These are phyloP conservation scores for Poecilia gillii DNA, from an alignment of 2,797 vertebrate species.

Conservation along the genomic window DNA sequence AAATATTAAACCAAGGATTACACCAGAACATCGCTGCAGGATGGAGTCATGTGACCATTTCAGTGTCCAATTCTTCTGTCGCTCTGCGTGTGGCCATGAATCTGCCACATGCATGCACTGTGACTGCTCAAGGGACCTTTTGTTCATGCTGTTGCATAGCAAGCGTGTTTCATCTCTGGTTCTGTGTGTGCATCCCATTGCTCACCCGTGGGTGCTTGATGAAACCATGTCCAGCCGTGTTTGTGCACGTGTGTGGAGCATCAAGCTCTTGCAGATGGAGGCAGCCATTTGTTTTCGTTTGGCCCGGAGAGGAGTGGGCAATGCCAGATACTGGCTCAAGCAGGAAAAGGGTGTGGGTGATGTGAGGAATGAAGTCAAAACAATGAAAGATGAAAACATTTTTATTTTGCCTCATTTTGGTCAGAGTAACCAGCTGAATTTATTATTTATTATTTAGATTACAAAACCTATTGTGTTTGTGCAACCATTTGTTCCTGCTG, in stretches of 20 bases:
- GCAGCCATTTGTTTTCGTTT: conserved; percentile 72
- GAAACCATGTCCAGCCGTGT: conserved; percentile 35
- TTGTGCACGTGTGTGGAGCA: conserved; percentile 55
- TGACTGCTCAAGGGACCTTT: conserved; percentile 44
- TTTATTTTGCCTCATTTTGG: background rate
- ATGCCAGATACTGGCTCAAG: conserved; percentile 64
- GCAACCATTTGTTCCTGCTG: background rate
- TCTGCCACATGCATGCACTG: conserved; percentile 33
- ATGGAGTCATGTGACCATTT: conserved; percentile 21
- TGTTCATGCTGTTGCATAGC: conserved; percentile 41
- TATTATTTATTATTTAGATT: background rate
- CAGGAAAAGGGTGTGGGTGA: conserved; percentile 20
- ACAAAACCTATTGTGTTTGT: background rate
- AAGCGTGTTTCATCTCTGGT: background rate
- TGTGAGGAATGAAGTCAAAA: conserved; percentile 21
- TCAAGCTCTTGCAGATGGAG: conserved; percentile 53
- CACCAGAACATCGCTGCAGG: conserved; percentile 41
- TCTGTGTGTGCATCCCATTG: conserved; percentile 40
- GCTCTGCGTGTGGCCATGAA: conserved; percentile 43
- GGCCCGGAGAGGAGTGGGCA: conserved; percentile 49
- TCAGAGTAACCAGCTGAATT: background rate
- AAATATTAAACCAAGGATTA: conserved; percentile 63
- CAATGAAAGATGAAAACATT: conserved; percentile 24
- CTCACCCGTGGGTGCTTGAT: conserved; percentile 42
- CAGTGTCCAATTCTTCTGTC: conserved; percentile 38